Percentiles rank a stretch among this genome's conserved stretches.
Evolutionary conservation across 2,888 invertebrate genomes (phyloP).

Genomic region (Cabera pusaria): DNA sequence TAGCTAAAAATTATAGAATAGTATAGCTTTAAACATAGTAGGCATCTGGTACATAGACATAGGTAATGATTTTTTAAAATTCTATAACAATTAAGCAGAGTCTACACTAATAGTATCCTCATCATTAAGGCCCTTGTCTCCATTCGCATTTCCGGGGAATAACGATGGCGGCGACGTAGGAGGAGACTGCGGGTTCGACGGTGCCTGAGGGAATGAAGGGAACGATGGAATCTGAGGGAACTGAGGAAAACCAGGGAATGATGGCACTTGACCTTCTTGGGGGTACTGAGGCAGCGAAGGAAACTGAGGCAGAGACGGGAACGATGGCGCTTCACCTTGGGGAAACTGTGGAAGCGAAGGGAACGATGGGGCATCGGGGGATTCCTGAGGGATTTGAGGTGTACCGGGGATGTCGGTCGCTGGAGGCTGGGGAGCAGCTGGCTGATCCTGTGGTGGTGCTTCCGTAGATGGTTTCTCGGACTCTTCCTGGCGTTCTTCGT

Average conservation of each 20-base stretch:
- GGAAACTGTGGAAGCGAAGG: conserved; percentile 31
- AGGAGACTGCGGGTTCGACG: conserved; percentile 43
- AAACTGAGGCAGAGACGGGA: conserved; percentile 35
- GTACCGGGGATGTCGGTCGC: conserved; percentile 37
- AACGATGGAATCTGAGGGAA: conserved; percentile 38
- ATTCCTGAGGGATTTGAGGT: conserved; percentile 23
- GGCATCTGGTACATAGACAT: no score
- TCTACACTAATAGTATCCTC: conserved; percentile 76
- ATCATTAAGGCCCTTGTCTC: conserved; percentile 60
- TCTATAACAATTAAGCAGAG: conserved; percentile 68
- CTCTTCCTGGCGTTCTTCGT: conserved; percentile 37
- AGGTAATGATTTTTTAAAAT: no score
- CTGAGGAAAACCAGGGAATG: conserved; percentile 34
- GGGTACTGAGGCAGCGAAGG: conserved; percentile 35
- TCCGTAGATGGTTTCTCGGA: conserved; percentile 31
- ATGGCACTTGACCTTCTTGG: conserved; percentile 17
- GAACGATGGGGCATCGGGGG: conserved; percentile 1
- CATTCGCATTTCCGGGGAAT: conserved; percentile 48
- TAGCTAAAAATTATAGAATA: no score
- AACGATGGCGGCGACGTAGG: conserved; percentile 49
- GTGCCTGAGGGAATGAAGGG: conserved; percentile 43
- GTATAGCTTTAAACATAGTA: no score
- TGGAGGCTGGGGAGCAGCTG: conserved; percentile 37
- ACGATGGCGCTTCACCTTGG: conserved; percentile 34
- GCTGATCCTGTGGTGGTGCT: conserved; percentile 35